These are phyloP conservation scores for Tetramorium bicarinatum DNA, from an alignment of 2,888 invertebrate genomes.

Conservation along the genomic window DNA sequence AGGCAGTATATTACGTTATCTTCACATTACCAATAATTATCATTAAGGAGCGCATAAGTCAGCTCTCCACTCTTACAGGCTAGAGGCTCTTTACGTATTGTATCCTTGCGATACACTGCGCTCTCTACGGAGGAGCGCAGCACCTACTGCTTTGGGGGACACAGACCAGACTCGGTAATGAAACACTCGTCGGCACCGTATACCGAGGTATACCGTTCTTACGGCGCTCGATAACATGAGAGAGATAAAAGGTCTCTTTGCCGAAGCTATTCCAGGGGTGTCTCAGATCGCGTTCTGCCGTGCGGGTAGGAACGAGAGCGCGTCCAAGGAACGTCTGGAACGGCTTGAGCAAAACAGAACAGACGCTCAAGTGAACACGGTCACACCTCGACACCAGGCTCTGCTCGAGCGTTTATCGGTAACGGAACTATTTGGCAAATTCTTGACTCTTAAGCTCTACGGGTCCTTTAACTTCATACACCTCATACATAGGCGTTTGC, in stretches of 20 bases:
- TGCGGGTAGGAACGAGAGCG: conserved; percentile 1
- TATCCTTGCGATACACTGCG: conserved; percentile 71
- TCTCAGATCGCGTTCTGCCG: conserved; percentile 23
- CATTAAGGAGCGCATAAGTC: conserved; percentile 54
- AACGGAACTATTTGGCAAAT: conserved; percentile 24
- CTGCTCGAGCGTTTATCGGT: not conserved
- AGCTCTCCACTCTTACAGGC: conserved; percentile 71
- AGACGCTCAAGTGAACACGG: conserved; percentile 17
- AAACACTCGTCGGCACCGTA: conserved; percentile 27
- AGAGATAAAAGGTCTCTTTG: not conserved
- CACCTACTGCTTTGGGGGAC: conserved; percentile 21
- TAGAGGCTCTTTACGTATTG: conserved; percentile 66
- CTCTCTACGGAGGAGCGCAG: conserved; percentile 62
- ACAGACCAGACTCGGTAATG: conserved; percentile 42
- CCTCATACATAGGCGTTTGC: conserved; percentile 14
- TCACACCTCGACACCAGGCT: conserved; percentile 25
- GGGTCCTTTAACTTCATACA: conserved; percentile 14
- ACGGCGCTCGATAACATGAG: conserved; percentile 5
- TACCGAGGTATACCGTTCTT: conserved; percentile 21
- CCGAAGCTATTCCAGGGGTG: conserved; percentile 28
- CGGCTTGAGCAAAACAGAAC: conserved; percentile 13
- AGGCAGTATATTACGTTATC: conserved; percentile 68
- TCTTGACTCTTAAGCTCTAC: conserved; percentile 35
- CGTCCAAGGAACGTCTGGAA: conserved; percentile 38
- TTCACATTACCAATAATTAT: conserved; percentile 47